phyloP scores from a whole-genome alignment of 2,113 vertebrate genomes.

The Antigone vipio region DNA sequence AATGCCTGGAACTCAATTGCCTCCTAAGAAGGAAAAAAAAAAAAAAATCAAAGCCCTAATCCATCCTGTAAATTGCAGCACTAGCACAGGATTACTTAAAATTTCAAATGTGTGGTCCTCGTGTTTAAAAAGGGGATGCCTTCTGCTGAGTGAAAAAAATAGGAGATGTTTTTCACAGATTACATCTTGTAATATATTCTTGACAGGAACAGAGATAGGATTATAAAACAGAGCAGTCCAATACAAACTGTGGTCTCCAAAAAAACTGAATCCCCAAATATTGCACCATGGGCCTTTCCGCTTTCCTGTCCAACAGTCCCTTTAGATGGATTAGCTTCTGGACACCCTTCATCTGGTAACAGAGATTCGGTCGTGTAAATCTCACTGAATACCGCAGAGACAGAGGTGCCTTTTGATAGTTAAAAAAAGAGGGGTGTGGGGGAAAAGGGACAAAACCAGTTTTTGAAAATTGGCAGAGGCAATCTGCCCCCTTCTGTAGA shows the following conservation, averaged over 20 bases:
- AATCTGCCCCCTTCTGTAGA: background rate
- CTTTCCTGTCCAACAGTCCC: background rate
- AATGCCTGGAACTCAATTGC: background rate
- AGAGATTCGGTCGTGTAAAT: background rate
- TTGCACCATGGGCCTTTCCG: background rate
- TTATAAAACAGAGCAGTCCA: background rate
- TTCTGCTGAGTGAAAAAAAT: background rate
- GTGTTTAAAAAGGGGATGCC: background rate
- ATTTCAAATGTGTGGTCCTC: background rate
- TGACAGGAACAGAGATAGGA: background rate
- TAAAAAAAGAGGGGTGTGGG: background rate
- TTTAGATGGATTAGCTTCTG: slow-evolving; percentile 18
- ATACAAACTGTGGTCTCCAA: background rate
- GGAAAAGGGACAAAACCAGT: background rate
- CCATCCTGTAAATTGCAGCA: background rate
- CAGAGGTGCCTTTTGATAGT: background rate
- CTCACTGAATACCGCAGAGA: background rate
- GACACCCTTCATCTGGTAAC: background rate
- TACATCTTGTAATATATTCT: background rate
- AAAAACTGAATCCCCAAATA: background rate
- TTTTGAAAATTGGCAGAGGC: background rate
- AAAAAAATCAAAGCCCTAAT: background rate
- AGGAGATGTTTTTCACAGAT: background rate
- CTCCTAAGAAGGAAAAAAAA: background rate
- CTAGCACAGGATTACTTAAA: background rate